Evolutionary conservation across 1,140 invertebrate genomes (phyloP).

Genomic region (Sitophilus oryzae): DNA sequence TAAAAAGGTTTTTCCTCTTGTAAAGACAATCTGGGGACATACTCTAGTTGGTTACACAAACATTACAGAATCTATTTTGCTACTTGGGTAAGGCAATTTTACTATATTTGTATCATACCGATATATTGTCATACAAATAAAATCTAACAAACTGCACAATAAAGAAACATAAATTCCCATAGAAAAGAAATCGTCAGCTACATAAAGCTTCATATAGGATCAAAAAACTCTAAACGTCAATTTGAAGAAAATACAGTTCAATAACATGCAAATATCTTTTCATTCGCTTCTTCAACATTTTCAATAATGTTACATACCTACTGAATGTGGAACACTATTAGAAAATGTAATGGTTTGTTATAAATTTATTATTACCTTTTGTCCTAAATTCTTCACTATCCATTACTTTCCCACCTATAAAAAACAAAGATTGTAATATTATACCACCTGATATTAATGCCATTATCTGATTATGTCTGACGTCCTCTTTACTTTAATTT

Average conservation of each 20-base stretch:
- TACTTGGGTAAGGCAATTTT: too few species aligned
- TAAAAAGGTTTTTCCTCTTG: too few species aligned
- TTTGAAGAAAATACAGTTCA: not conserved
- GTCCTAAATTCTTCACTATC: conserved; percentile 39
- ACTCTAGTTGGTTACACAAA: too few species aligned
- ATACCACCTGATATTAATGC: not conserved
- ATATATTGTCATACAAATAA: too few species aligned
- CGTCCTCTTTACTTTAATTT: too few species aligned
- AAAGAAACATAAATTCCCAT: not conserved
- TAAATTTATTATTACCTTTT: conserved; percentile 30
- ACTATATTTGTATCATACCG: too few species aligned
- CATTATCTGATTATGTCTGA: too few species aligned
- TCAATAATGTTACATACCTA: not conserved
- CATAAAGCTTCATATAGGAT: not conserved
- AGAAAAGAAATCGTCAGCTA: not conserved
- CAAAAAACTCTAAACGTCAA: not conserved
- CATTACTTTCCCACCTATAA: conserved; percentile 25
- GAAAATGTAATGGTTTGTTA: not conserved
- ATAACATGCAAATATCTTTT: conserved; percentile 2
- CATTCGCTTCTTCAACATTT: not conserved
- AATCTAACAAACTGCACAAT: too few species aligned
- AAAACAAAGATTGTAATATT: not conserved
- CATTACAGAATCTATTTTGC: too few species aligned
- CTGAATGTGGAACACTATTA: not conserved
- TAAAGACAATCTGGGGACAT: too few species aligned